Evolutionary conservation across 2,888 invertebrate species (phyloP).

Genomic region (Sminthurides aquaticus): DNA sequence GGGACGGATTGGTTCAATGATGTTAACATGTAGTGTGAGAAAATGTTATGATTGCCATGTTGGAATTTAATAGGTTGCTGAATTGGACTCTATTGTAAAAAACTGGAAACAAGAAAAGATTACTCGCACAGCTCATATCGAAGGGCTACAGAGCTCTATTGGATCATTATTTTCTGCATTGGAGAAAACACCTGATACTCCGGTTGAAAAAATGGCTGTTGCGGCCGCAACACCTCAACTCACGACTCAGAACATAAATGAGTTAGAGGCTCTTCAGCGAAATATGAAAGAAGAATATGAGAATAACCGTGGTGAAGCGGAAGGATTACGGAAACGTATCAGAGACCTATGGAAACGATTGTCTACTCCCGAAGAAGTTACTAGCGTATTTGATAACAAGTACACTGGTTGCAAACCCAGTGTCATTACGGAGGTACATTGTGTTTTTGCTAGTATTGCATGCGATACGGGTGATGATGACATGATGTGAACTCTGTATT

Average conservation of each 20-base stretch:
- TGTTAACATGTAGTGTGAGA: background rate
- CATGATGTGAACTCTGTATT: background rate
- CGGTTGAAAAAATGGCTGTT: constrained; percentile 7
- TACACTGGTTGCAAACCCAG: constrained; percentile 7
- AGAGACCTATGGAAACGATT: constrained; percentile 20
- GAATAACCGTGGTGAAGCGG: constrained; percentile 13
- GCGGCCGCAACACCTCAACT: background rate
- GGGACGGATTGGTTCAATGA: too few relatives aligned
- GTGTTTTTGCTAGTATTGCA: background rate
- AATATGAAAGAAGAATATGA: constrained; percentile 3
- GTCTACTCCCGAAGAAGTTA: constrained; percentile 10
- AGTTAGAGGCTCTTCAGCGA: constrained; percentile 2
- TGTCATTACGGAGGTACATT: constrained; percentile 9
- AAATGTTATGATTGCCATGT: too few relatives aligned
- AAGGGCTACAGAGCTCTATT: constrained; percentile 8
- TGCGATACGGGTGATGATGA: too few relatives aligned
- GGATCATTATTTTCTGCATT: constrained; percentile 2
- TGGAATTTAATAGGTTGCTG: constrained; percentile 13
- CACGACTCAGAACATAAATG: constrained; percentile 9
- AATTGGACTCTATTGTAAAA: constrained; percentile 11
- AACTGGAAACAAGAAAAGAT: constrained; percentile 15
- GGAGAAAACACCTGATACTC: constrained; percentile 8
- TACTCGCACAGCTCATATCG: constrained; percentile 8
- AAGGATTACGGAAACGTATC: constrained; percentile 9
- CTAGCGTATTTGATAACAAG: background rate